Percentiles rank a stretch among this genome's conserved stretches.
These are phyloP conservation scores for Branchinecta sandiegonensis DNA, from an alignment of 2,888 invertebrate genomes.

Conservation along the genomic window DNA sequence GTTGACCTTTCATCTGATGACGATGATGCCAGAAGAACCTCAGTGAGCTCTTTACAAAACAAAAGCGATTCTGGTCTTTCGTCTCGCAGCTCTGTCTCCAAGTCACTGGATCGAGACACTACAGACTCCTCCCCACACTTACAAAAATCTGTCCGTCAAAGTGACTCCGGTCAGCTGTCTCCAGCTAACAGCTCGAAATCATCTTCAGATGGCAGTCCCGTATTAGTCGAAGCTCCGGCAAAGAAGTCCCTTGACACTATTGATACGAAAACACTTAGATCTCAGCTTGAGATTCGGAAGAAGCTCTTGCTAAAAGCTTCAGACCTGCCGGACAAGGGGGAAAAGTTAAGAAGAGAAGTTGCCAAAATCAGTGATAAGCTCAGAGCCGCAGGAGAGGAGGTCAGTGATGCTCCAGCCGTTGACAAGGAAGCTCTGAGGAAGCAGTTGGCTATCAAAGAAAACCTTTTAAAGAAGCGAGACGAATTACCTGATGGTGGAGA, in stretches of 20 bases:
- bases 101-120: too few relatives aligned
- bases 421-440: neutral
- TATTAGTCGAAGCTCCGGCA: neutral
- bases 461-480: neutral
- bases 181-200: too few relatives aligned
- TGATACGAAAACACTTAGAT: neutral
- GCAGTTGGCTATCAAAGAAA: neutral
- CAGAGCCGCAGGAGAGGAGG: neutral
- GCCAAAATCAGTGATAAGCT: neutral
- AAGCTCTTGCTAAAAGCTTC: neutral
- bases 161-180: too few relatives aligned
- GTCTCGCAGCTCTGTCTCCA: too few relatives aligned
- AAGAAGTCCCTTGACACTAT: neutral
- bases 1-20: too few relatives aligned
- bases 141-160: too few relatives aligned
- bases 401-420: neutral
- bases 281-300: neutral
- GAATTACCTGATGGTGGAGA: constrained; percentile 4
- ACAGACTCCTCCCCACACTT: too few relatives aligned
- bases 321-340: neutral
- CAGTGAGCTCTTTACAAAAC: too few relatives aligned
- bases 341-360: neutral
- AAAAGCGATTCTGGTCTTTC: too few relatives aligned
- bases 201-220: too few relatives aligned
- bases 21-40: too few relatives aligned